Conservation (phyloP, 2,888 invertebrate genomes). For the Yponomeuta sedellus region DNA sequence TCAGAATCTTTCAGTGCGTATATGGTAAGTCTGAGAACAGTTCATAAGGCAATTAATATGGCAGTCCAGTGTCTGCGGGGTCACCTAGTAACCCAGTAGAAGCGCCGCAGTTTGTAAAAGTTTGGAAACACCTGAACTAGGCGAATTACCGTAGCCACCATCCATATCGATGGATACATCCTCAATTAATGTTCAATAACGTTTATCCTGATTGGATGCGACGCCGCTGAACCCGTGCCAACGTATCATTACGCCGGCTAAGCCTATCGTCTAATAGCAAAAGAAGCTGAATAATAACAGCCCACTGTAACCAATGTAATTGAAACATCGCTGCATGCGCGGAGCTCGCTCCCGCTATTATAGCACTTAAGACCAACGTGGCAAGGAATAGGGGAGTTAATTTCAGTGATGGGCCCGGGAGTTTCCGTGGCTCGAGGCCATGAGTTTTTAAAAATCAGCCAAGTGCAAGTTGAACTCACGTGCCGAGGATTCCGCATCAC, state of each 20-base stretch:
- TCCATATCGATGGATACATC: conserved; percentile 30
- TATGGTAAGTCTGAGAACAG: no score
- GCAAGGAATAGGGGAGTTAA: not conserved
- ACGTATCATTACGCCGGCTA: conserved; percentile 21
- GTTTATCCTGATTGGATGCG: conserved; percentile 39
- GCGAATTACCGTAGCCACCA: not conserved
- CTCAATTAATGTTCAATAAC: conserved; percentile 42
- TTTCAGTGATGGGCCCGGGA: not conserved
- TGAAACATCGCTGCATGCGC: conserved; percentile 11
- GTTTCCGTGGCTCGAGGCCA: not conserved
- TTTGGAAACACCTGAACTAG: not conserved
- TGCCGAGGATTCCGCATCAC: no score
- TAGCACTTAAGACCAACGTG: not conserved
- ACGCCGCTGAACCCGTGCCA: conserved; percentile 20
- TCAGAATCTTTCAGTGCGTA: no score
- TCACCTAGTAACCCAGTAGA: no score
- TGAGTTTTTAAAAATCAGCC: not conserved
- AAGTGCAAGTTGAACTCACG: no score
- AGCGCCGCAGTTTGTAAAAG: no score
- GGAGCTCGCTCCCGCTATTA: not conserved
- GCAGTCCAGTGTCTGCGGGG: no score
- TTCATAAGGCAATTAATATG: no score
- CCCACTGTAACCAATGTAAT: not conserved
- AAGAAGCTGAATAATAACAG: conserved; percentile 11
- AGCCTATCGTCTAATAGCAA: not conserved